Conservation (phyloP, 2,888 invertebrate genomes). For the Pyrrhosoma nymphula region DNA sequence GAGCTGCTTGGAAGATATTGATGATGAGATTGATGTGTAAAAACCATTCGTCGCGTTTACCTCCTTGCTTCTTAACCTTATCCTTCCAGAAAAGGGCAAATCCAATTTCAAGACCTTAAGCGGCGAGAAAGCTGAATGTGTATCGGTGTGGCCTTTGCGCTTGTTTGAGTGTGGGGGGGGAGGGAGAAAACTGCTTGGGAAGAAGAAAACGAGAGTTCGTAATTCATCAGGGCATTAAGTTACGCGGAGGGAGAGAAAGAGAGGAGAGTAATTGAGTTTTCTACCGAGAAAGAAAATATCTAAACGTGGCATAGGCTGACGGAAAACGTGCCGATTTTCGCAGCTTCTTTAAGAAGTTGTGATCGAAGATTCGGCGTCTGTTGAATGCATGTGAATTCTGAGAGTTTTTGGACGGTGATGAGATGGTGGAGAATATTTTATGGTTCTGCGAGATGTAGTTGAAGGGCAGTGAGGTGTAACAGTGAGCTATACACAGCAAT, state of each 20-base stretch:
- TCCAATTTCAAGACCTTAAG: not conserved
- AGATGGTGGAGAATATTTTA: no score
- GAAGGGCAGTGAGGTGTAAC: no score
- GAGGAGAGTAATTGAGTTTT: not conserved
- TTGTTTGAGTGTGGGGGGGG: not conserved
- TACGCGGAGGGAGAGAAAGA: not conserved
- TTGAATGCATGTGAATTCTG: no score
- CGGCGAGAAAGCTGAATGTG: not conserved
- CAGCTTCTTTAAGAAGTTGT: not conserved
- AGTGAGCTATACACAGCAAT: no score
- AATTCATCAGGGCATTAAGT: not conserved
- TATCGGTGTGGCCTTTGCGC: not conserved
- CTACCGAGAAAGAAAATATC: not conserved
- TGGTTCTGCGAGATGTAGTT: no score
- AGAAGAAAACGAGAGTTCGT: conserved; percentile 23
- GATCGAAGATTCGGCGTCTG: no score
- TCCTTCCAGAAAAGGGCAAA: not conserved
- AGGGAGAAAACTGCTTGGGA: not conserved
- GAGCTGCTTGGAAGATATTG: no score
- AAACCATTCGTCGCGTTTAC: not conserved
- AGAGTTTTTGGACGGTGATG: no score
- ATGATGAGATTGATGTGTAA: not conserved
- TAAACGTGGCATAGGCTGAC: not conserved
- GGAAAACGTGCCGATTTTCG: not conserved
- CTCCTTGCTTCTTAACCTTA: not conserved